Evolutionary conservation across 2,888 invertebrate genomes (phyloP).

Genomic region (Lasioglossum marginatum): DNA sequence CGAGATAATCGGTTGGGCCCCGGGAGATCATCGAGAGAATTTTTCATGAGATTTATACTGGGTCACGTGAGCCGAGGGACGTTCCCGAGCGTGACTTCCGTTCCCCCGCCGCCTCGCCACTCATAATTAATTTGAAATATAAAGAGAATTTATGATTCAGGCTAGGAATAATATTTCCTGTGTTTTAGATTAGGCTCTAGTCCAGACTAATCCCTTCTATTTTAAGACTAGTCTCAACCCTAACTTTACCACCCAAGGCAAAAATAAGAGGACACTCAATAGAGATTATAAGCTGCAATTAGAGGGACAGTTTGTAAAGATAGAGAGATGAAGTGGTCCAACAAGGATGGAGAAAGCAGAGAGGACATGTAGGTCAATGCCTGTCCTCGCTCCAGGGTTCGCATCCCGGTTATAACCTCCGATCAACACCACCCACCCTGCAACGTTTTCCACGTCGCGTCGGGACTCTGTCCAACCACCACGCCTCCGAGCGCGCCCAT

Average conservation of each 20-base stretch:
- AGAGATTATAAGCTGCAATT: not conserved
- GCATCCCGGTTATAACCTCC: conserved; percentile 70
- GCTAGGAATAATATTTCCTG: not conserved
- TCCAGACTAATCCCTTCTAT: not conserved
- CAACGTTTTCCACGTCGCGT: conserved; percentile 25
- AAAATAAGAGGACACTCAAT: not conserved
- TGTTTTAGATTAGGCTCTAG: not conserved
- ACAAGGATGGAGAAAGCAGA: conserved; percentile 60
- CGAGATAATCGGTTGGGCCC: not conserved
- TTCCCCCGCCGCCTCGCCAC: not conserved
- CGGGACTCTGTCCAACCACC: conserved; percentile 34
- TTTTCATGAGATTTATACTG: not conserved
- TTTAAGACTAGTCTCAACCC: not conserved
- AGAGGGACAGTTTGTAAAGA: not conserved
- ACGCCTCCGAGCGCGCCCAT: conserved; percentile 31
- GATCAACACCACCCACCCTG: conserved; percentile 49
- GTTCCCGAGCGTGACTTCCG: not conserved
- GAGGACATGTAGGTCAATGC: conserved; percentile 70
- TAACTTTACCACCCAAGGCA: not conserved
- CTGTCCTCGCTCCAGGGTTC: conserved; percentile 73
- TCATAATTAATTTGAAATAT: no score
- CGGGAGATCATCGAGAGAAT: not conserved
- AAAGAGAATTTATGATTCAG: no score
- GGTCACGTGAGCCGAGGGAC: not conserved
- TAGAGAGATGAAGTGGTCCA: conserved; percentile 16